A percentile compares a stretch with the other conserved stretches of the same genome.
Conservation (phyloP, 2,888 invertebrate genomes). For the Dorcus parallelipipedus region DNA sequence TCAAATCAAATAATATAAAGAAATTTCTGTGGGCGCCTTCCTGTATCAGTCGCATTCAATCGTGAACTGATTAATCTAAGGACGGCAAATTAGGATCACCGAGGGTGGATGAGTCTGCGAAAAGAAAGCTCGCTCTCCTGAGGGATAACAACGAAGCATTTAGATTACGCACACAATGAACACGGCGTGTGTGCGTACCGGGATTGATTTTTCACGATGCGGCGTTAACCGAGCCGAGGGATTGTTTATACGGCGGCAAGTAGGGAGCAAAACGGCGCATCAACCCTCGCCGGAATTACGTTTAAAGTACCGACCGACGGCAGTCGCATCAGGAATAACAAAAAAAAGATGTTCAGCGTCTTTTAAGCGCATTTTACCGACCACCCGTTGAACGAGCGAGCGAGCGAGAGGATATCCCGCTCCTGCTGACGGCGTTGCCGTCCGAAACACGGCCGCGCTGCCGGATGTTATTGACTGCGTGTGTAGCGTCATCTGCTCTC, state of each 20-base stretch:
- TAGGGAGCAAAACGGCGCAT: slow-evolving; percentile 20
- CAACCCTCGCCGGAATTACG: slow-evolving; percentile 28
- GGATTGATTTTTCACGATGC: slow-evolving; percentile 18
- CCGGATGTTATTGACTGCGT: slow-evolving; percentile 14
- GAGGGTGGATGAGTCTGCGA: too few species aligned
- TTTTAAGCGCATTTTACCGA: slow-evolving; percentile 38
- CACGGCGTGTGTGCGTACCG: neutral
- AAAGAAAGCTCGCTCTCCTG: too few species aligned
- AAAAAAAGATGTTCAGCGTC: slow-evolving; percentile 30
- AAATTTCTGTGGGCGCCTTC: too few species aligned
- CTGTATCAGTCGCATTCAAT: too few species aligned
- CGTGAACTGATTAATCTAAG: too few species aligned
- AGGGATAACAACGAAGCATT: too few species aligned
- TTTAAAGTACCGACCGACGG: slow-evolving; percentile 19
- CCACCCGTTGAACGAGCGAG: slow-evolving; percentile 39
- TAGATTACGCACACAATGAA: too few species aligned
- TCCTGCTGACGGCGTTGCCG: too few species aligned
- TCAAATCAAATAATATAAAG: too few species aligned
- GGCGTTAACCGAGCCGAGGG: slow-evolving; percentile 15
- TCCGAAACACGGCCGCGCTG: neutral
- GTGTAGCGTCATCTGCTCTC: slow-evolving; percentile 46
- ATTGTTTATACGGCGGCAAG: slow-evolving; percentile 13
- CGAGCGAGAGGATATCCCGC: too few species aligned
- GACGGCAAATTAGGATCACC: too few species aligned
- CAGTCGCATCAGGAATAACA: slow-evolving; percentile 24